phyloP scores from a whole-genome alignment of 2,113 vertebrate species.

The Psittacus erithacus region DNA sequence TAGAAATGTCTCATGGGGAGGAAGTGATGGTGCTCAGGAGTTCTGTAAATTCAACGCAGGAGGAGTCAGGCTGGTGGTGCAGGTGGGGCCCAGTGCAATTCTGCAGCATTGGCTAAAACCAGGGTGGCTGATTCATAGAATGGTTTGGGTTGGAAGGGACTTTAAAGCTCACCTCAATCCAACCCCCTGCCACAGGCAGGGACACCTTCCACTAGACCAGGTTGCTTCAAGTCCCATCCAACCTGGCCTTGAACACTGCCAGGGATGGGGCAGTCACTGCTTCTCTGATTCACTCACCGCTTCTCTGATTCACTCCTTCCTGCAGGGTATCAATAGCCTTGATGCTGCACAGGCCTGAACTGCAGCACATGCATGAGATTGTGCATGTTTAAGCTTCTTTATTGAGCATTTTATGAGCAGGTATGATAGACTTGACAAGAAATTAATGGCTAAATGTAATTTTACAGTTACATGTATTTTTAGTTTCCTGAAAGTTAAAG shows the following conservation, averaged over 20 bases:
- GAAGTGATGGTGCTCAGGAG: not conserved
- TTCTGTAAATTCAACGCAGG: not conserved
- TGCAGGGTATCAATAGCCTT: not conserved
- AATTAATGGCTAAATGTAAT: slow-evolving; percentile 28
- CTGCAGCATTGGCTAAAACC: not conserved
- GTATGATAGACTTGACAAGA: slow-evolving; percentile 14
- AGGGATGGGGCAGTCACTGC: not conserved
- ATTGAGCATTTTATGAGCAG: not conserved
- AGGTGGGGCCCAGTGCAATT: not conserved
- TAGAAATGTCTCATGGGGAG: not conserved
- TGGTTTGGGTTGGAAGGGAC: not conserved
- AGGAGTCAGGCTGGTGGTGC: not conserved
- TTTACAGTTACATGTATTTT: slow-evolving; percentile 33
- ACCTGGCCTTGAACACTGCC: not conserved
- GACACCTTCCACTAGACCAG: not conserved
- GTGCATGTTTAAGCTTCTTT: not conserved
- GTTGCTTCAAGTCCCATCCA: not conserved
- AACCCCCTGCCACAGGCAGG: not conserved
- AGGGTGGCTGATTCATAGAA: accelerated
- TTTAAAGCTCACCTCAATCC: not conserved
- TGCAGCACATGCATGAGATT: not conserved
- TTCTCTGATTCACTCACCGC: not conserved
- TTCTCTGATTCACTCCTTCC: not conserved
- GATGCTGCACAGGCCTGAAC: not conserved
- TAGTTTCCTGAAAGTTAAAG: slow-evolving; percentile 28